Evolutionary conservation across 2,797 vertebrate genomes (phyloP).

Genomic region (Antrozous pallidus): DNA sequence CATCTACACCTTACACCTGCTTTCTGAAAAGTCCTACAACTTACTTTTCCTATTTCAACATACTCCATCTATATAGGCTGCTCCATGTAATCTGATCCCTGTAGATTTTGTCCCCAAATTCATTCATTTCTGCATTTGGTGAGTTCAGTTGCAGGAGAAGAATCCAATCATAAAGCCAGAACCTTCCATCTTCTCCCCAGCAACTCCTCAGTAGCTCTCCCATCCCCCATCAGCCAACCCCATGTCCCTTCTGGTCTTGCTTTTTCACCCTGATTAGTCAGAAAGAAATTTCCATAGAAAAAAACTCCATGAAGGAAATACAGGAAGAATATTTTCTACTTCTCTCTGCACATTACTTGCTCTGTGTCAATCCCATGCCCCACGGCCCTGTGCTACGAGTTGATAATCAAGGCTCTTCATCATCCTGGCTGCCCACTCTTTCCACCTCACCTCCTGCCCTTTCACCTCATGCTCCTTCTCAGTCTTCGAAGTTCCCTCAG

Average conservation of each 20-base stretch:
- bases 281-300: neutral
- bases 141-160: neutral
- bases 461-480: rapidly evolving
- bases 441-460: neutral
- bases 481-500: neutral
- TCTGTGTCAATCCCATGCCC: rapidly evolving
- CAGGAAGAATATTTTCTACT: neutral
- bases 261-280: neutral
- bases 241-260: neutral
- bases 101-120: neutral
- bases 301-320: neutral
- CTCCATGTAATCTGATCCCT: neutral
- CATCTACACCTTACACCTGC: neutral
- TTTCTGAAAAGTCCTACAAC: neutral
- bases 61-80: rapidly evolving
- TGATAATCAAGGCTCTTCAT: neutral
- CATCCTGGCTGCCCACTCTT: rapidly evolving
- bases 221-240: too few species aligned
- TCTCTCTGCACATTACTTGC: rapidly evolving
- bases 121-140: neutral
- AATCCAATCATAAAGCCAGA: neutral
- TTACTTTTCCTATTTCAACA: neutral
- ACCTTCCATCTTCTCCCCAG: neutral
- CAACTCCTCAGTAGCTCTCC: too few species aligned
- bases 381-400: rapidly evolving